Evolutionary conservation across 1,140 invertebrate genomes (phyloP).

Genomic region (Atopsyche davidsoni): DNA sequence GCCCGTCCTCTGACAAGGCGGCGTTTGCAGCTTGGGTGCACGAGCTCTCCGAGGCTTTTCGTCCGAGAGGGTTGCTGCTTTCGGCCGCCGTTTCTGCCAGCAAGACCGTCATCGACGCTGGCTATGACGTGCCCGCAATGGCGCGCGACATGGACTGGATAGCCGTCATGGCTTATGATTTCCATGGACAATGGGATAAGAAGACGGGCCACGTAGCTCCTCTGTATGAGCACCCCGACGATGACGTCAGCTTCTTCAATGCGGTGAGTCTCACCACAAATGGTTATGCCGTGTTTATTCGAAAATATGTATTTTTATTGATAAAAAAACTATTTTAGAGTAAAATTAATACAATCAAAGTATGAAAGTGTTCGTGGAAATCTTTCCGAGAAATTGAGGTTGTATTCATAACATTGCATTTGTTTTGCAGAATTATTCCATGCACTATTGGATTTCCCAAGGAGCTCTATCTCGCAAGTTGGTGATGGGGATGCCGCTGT

Average conservation of each 20-base stretch:
- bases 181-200: slow-evolving; percentile 86
- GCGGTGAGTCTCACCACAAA: slow-evolving; percentile 50
- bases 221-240: slow-evolving; percentile 71
- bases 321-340: background rate
- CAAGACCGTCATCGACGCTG: slow-evolving; percentile 80
- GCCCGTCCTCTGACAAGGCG: slow-evolving; percentile 74
- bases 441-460: slow-evolving; percentile 82
- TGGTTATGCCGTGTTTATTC: too few relatives aligned
- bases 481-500: slow-evolving; percentile 85
- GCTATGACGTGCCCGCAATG: slow-evolving; percentile 72
- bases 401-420: too few relatives aligned
- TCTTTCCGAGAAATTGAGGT: too few relatives aligned
- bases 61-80: slow-evolving; percentile 64
- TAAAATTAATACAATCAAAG: background rate
- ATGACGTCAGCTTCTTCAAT: slow-evolving; percentile 66
- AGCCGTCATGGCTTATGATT: slow-evolving; percentile 85
- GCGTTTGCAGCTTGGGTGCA: slow-evolving; percentile 65
- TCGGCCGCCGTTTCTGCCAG: slow-evolving; percentile 83
- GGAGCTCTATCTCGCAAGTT: slow-evolving; percentile 74
- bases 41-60: slow-evolving; percentile 70
- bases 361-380: too few relatives aligned
- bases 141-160: slow-evolving; percentile 77
- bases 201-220: slow-evolving; percentile 84
- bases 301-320: background rate
- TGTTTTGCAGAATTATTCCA: slow-evolving; percentile 68